Percentiles rank a stretch among this genome's conserved stretches.
Conservation (phyloP, 2,113 vertebrate species). For the Diadophis punctatus region DNA sequence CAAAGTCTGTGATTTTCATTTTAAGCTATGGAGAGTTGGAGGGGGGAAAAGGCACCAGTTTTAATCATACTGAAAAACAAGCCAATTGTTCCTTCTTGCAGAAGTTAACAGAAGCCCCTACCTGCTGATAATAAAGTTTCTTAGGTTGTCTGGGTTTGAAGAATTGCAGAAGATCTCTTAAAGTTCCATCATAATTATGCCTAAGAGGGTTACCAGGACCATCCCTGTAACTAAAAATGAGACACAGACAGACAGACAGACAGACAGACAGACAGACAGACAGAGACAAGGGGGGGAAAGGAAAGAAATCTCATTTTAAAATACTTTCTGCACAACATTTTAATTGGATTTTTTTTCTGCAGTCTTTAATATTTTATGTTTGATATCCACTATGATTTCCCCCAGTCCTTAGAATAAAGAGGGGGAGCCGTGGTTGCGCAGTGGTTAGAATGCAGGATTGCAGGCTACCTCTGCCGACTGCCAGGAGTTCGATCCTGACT, state of each 20-base stretch:
- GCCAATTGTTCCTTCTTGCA: neutral
- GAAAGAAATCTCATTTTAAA: neutral
- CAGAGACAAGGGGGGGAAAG: constrained; percentile 1
- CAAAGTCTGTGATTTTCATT: constrained; percentile 99
- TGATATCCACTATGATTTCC: neutral
- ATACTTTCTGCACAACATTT: neutral
- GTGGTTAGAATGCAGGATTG: neutral
- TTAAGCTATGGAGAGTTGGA: constrained; percentile 76
- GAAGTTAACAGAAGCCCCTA: constrained; percentile 55
- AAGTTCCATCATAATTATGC: constrained; percentile 99
- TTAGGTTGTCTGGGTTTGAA: constrained; percentile 99
- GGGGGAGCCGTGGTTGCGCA: neutral
- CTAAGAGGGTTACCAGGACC: constrained; percentile 99
- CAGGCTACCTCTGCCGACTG: neutral
- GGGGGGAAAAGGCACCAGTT: constrained; percentile 28
- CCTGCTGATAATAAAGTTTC: constrained; percentile 99
- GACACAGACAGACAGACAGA: constrained; percentile 53
- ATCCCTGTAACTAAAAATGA: constrained; percentile 86
- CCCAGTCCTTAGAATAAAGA: neutral
- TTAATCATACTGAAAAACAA: constrained; percentile 25
- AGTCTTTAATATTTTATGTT: neutral
- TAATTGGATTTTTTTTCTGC: too few species aligned
- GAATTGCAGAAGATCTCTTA: constrained; percentile 98
- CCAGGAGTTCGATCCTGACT: neutral
- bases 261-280: constrained; percentile 44